A percentile compares a stretch with the other conserved stretches of the same genome.
Evolutionary conservation across 2,888 invertebrate species (phyloP).

Genomic region (Drosophila formosana): DNA sequence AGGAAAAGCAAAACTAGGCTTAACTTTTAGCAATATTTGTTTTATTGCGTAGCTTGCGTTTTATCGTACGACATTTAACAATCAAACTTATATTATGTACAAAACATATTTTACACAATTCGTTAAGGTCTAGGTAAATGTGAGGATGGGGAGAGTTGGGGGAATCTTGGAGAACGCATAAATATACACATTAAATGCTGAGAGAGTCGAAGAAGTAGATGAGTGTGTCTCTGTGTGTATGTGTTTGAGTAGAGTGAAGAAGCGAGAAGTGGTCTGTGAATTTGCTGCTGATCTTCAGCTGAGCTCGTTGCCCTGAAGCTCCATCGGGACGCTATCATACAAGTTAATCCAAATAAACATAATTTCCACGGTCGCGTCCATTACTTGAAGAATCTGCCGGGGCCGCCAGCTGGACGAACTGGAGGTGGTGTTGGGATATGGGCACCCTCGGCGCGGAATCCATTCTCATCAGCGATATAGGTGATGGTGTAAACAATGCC

Average conservation of each 20-base stretch:
- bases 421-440: constrained; percentile 86
- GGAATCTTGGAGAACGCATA: constrained; percentile 29
- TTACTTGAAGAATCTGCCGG: constrained; percentile 82
- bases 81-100: constrained; percentile 71
- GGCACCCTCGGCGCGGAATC: constrained; percentile 86
- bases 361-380: constrained; percentile 33
- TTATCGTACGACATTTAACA: constrained; percentile 72
- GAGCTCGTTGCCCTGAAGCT: constrained; percentile 46
- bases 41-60: constrained; percentile 75
- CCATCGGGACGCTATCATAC: constrained; percentile 42
- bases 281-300: constrained; percentile 25
- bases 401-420: constrained; percentile 67
- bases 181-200: constrained; percentile 40
- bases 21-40: constrained; percentile 55
- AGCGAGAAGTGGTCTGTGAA: constrained; percentile 32
- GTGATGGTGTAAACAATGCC: constrained; percentile 87
- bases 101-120: constrained; percentile 70
- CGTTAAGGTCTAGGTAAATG: constrained; percentile 58
- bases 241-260: constrained; percentile 5
- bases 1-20: not conserved
- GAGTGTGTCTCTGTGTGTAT: constrained; percentile 4
- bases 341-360: constrained; percentile 43
- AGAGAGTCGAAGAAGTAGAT: constrained; percentile 14
- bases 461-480: constrained; percentile 86
- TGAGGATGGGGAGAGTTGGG: constrained; percentile 14